Conservation (phyloP, 2,113 vertebrate genomes). For the Albula goreensis region DNA sequence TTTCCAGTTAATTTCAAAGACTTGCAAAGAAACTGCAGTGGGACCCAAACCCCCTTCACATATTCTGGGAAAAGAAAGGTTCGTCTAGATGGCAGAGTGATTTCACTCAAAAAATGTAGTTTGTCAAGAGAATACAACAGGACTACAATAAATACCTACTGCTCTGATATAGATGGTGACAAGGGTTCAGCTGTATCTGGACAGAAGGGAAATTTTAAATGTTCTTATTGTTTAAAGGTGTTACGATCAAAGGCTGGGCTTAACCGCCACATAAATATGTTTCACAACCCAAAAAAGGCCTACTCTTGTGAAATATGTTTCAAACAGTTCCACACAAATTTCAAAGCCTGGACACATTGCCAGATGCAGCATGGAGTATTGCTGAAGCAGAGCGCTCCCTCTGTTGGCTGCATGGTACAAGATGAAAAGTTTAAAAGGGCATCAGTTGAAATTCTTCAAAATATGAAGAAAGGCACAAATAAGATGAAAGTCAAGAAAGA, state of each 20-base stretch:
- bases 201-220: constrained; percentile 89
- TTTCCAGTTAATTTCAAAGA: constrained; percentile 73
- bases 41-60: constrained; percentile 60
- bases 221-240: constrained; percentile 95
- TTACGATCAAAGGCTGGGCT: constrained; percentile 90
- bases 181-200: constrained; percentile 73
- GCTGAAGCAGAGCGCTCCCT: constrained; percentile 88
- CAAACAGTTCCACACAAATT: constrained; percentile 97
- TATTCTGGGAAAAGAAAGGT: constrained; percentile 79
- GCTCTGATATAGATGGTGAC: constrained; percentile 72
- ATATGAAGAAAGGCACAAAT: constrained; percentile 92
- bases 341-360: constrained; percentile 98
- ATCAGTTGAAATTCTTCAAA: constrained; percentile 89
- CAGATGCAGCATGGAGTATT: constrained; percentile 94
- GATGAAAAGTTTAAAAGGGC: constrained; percentile 96
- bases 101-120: constrained; percentile 77
- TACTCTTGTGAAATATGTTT: constrained; percentile 95
- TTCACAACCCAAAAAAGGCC: constrained; percentile 96
- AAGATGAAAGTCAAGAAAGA: constrained; percentile 83
- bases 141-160: constrained; percentile 66
- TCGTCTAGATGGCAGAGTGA: constrained; percentile 73
- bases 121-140: constrained; percentile 59
- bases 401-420: constrained; percentile 80
- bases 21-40: constrained; percentile 73
- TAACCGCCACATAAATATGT: constrained; percentile 92